Base-by-base conservation (phyloP, 2,797 vertebrate species). In the Bufotes viridis region DNA sequence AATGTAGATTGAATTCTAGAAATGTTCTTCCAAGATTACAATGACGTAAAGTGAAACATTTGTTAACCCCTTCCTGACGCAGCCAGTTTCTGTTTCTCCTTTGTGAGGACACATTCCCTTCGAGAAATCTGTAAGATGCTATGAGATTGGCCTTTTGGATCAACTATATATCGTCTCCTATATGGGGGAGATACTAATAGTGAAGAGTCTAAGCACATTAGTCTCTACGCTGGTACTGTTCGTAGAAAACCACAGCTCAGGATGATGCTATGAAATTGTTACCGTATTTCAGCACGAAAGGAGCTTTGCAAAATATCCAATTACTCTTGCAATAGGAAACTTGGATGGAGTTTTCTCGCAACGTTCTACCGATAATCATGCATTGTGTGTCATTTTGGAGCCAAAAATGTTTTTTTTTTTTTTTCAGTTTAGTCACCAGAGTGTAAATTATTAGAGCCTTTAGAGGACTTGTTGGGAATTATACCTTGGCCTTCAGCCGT, bases 391-490 rank as follows among this genome's bases (percentile, higher is more conserved):
- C 86, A 65, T 87, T 82, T 82, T 75, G 22, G 14, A 84, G 53
- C 18, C 63, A 83, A 81, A 78, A 78, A 49, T 82, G 58, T 78
- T 82, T 81, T 17, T 60, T 9, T 55, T 18, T 63, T 63, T 63
- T n/a, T 86, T 63, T 29, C 58, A 20, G 13, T 72, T 58, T 74
- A 89, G 81, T 74, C 88, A 87, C 88, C 65, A 70, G 88, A 87
- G 88, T 89, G 84, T 87, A 89, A 86, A 89, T 87, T 89, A 89
- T 83, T 87, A 83, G 80, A 85, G 74, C 85, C 80, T 89, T 89
- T 89, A 89, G 80, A 83, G 75, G 34, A 86, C 81, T 87, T 78
- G 80, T 78, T 79, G 85, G 88, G 88, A 87, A 89, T 89, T 87
- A 89, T 60, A 89, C 72, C 63, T 74, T 89, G 88, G 88, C 88